Evolutionary conservation across 2,797 vertebrate genomes (phyloP).

Genomic region (Xyrichtys novacula): DNA sequence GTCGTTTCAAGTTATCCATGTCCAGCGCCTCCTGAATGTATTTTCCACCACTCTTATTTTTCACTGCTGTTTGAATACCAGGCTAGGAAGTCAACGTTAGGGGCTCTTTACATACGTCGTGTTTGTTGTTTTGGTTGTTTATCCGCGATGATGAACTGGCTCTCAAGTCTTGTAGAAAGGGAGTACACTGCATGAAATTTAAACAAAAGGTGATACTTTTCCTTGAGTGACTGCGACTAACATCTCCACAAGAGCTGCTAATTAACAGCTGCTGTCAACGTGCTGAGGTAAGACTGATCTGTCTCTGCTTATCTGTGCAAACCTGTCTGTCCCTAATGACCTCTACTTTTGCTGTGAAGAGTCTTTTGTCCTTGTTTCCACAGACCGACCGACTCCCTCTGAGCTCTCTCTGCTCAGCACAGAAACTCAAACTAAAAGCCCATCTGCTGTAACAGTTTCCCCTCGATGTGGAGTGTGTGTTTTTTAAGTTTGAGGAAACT

Average conservation of each 20-base stretch:
- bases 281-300: constrained; percentile 83
- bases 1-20: no score
- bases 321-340: constrained; percentile 59
- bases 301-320: constrained; percentile 71
- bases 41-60: not conserved
- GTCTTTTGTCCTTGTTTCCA: constrained; percentile 80
- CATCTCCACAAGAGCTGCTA: constrained; percentile 75
- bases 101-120: not conserved
- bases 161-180: not conserved
- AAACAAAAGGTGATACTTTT: constrained; percentile 15
- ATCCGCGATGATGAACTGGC: constrained; percentile 1
- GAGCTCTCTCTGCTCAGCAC: constrained; percentile 32
- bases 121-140: constrained; percentile 12
- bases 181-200: not conserved
- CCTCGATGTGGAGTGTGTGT: constrained; percentile 22
- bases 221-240: constrained; percentile 76
- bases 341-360: constrained; percentile 45
- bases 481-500: constrained; percentile 32
- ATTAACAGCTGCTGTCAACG: constrained; percentile 76
- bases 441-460: constrained; percentile 15
- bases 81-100: not conserved
- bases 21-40: not conserved
- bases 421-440: constrained; percentile 34
- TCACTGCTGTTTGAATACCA: not conserved
- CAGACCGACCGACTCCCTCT: constrained; percentile 56